Evolutionary conservation across 2,797 vertebrate species (phyloP).

Genomic region (Knipowitschia caucasica): DNA sequence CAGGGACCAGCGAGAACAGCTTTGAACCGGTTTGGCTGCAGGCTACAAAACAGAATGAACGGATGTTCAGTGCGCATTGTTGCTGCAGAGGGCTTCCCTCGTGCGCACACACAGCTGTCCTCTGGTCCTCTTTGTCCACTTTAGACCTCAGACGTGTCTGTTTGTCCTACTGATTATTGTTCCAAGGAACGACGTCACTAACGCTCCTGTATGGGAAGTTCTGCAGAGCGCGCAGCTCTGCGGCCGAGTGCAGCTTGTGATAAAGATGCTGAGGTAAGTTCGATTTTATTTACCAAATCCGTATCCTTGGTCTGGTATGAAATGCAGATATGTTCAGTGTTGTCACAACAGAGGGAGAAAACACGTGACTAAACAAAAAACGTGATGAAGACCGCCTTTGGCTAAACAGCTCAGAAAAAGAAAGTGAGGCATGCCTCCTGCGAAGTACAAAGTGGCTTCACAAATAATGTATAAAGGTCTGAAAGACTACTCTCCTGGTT

Average conservation of each 20-base stretch:
- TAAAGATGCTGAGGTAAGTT: slow-evolving; percentile 66
- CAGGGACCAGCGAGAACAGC: slow-evolving; percentile 70
- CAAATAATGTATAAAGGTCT: slow-evolving; percentile 37
- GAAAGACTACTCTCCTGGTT: slow-evolving; percentile 23
- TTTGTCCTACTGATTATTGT: background rate
- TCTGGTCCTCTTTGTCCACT: background rate
- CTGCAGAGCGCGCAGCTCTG: slow-evolving; percentile 41
- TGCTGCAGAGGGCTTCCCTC: slow-evolving; percentile 18
- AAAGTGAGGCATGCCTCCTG: slow-evolving; percentile 20
- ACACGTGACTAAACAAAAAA: background rate
- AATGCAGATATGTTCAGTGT: too few species aligned
- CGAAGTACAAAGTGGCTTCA: slow-evolving; percentile 31
- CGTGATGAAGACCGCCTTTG: background rate
- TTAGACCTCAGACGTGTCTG: background rate
- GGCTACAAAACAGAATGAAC: slow-evolving; percentile 51
- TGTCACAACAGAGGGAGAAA: background rate
- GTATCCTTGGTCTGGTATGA: background rate
- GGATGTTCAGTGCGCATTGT: slow-evolving; percentile 35
- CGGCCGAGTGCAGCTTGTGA: slow-evolving; percentile 42
- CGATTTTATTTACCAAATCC: slow-evolving; percentile 12
- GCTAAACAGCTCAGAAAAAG: slow-evolving; percentile 8
- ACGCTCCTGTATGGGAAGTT: slow-evolving; percentile 54
- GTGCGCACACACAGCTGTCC: background rate
- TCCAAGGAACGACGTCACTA: slow-evolving; percentile 6
- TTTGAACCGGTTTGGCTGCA: slow-evolving; percentile 70